A percentile compares a stretch with the other conserved stretches of the same genome.
These are phyloP conservation scores for Ara ararauna DNA, from an alignment of 2,797 vertebrate species.

Conservation along the genomic window DNA sequence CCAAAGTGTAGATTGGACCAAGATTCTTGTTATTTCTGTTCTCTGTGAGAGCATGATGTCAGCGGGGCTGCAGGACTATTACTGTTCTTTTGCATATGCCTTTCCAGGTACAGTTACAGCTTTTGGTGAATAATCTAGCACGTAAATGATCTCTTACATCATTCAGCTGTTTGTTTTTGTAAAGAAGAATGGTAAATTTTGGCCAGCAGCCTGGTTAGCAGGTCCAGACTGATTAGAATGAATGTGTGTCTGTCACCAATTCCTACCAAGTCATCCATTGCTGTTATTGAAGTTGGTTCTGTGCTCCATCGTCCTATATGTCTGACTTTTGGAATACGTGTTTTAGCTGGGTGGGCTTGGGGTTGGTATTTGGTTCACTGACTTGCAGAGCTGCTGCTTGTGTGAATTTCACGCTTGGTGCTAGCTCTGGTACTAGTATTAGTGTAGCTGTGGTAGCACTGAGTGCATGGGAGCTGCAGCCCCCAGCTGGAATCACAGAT, in stretches of 20 bases:
- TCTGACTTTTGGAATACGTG: neutral
- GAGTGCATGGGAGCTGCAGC: neutral
- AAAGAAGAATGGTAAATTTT: neutral
- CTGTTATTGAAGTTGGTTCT: neutral
- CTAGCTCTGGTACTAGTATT: accelerated
- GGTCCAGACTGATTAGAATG: neutral
- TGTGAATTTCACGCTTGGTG: neutral
- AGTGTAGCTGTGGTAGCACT: neutral
- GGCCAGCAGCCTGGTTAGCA: neutral
- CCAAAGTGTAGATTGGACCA: neutral
- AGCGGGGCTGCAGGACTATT: neutral
- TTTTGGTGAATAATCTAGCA: neutral
- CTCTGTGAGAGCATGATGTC: neutral
- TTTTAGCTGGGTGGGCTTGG: neutral
- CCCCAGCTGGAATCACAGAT: neutral
- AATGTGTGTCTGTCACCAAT: neutral
- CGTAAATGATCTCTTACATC: neutral
- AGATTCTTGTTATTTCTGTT: neutral
- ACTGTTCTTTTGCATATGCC: neutral
- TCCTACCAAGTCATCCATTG: neutral
- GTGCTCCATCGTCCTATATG: accelerated
- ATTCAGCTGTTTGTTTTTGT: neutral
- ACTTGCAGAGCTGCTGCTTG: neutral
- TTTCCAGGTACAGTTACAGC: neutral
- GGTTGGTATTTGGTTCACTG: neutral